Evolutionary conservation across 2,888 invertebrate species (phyloP).

Genomic region (Clitarchus hookeri): DNA sequence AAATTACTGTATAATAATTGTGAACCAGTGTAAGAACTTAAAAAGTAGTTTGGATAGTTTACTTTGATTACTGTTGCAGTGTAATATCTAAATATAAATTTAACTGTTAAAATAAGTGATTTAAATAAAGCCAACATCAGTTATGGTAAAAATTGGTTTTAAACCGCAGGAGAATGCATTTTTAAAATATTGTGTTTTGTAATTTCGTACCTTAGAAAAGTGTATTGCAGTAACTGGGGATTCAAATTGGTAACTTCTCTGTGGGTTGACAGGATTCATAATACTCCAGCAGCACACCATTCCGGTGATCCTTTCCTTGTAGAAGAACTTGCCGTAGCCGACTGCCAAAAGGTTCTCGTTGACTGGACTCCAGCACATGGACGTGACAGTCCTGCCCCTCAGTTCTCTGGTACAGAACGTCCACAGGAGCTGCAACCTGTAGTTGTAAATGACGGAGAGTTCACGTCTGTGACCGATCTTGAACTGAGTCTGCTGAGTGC

Average conservation of each 20-base stretch:
- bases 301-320: conserved; percentile 63
- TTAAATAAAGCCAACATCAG: too few species aligned
- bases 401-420: conserved; percentile 61
- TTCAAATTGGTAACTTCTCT: conserved; percentile 66
- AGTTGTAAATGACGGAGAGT: conserved; percentile 58
- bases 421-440: conserved; percentile 71
- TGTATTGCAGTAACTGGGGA: conserved; percentile 69
- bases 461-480: conserved; percentile 67
- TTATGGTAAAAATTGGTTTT: too few species aligned
- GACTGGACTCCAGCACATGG: conserved; percentile 68
- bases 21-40: too few species aligned
- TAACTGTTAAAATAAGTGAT: too few species aligned
- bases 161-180: too few species aligned
- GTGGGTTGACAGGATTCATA: conserved; percentile 78
- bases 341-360: conserved; percentile 75
- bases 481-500: conserved; percentile 70
- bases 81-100: too few species aligned
- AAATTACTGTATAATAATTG: too few species aligned
- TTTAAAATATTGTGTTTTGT: too few species aligned
- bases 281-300: conserved; percentile 72
- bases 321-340: conserved; percentile 71
- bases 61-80: too few species aligned
- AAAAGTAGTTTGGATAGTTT: too few species aligned
- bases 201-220: conserved; percentile 62
- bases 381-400: conserved; percentile 61